Evolutionary conservation across 2,113 vertebrate genomes (phyloP), one percentile per base, ranked within the genome.

Genomic region (Ptilorrhoa leucosticta): DNA sequence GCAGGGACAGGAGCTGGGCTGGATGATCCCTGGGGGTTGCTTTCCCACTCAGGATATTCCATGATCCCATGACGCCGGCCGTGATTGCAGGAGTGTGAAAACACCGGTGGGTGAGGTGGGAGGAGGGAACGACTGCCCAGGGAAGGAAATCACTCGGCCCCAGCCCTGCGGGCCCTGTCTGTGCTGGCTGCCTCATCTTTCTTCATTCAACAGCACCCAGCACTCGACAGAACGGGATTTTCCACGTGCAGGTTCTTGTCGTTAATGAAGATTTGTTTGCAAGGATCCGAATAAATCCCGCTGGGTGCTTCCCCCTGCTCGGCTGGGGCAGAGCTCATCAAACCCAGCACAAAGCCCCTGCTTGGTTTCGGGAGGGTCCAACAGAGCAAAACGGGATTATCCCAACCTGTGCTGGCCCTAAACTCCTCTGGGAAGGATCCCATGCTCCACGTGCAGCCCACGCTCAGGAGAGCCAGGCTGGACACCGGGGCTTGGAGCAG

Each of bases 41-140:
- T 23, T 31, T 26, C 33, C 54, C 10, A 4, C 47, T 13, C 73
- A 14, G 73, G 23, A 31, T 0, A 30, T 47, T 63, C 65, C 64
- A 6, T 0, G 33, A 13, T 37, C 23, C 23, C 8, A 1, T 15
- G 35, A 4, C 33, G 7, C 21, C 0, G 0, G 23, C n/a, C 18
- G 3, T 0, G 1, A 2, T 4, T 21, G 70, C 31, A 68, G 71
- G 47, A 45, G 6, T 45, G 77, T n/a, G 27, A 12, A 19, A 37
- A 7, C 3, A 0, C 11, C 12, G n/a, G 8, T 31, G 58, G n/a
- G 66, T 18, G 47, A 44, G 3, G 15, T 0, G 4, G 80, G 57
- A 75, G 63, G 31, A 58, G 60, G 48, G 21, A 70, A 18, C 1
- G 7, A 1, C 14, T 37, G 63, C 73, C 82, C 45, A 6, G 76